Conservation (phyloP, 1,140 invertebrate species). For the Macrostomum lignano region DNA sequence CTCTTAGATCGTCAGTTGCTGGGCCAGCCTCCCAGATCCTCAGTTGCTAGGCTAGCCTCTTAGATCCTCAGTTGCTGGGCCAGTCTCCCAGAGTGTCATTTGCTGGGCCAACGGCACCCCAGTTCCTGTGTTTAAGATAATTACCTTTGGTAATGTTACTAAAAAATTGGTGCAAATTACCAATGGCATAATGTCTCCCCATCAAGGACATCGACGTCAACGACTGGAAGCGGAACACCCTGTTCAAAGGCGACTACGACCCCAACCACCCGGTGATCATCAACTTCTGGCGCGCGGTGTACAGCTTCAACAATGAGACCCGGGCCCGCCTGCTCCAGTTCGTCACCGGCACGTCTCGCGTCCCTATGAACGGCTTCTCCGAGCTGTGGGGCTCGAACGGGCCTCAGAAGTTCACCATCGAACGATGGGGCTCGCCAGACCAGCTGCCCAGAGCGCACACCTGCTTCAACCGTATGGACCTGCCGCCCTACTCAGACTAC, state of each 20-base stretch:
- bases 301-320: constrained; percentile 88
- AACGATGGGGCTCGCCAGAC: constrained; percentile 71
- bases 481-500: constrained; percentile 82
- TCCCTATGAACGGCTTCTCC: constrained; percentile 96
- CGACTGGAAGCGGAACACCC: constrained; percentile 80
- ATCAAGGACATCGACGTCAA: constrained; percentile 93
- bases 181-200: too few species aligned
- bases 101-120: too few species aligned
- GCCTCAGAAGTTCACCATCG: constrained; percentile 85
- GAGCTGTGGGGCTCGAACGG: constrained; percentile 90
- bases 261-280: constrained; percentile 80
- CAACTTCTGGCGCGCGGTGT: constrained; percentile 87
- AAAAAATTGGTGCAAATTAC: too few species aligned
- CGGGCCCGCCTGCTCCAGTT: constrained; percentile 72
- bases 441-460: constrained; percentile 88
- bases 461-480: constrained; percentile 83
- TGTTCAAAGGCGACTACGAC: constrained; percentile 92
- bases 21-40: too few species aligned
- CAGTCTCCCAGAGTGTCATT: too few species aligned
- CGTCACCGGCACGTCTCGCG: constrained; percentile 82
- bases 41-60: too few species aligned
- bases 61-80: too few species aligned
- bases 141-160: too few species aligned
- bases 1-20: too few species aligned
- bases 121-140: too few species aligned